Conservation (phyloP, 1,140 invertebrate genomes). For the Drosophila prosaltans region DNA sequence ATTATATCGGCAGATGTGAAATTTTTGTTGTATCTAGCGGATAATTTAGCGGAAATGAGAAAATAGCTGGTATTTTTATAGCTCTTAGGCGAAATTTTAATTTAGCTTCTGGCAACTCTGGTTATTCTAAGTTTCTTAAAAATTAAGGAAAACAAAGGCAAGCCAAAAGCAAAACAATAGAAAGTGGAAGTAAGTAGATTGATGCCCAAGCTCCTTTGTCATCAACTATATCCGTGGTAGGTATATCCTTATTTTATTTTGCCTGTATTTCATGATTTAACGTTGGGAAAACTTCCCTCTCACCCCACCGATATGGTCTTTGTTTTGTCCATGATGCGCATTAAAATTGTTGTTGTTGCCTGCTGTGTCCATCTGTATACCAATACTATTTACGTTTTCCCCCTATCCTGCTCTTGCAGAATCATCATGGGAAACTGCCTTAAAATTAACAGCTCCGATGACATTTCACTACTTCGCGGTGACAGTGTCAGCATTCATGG, state of each 20-base stretch:
- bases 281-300: background rate
- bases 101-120: constrained; percentile 1
- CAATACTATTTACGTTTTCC: background rate
- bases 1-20: too few relatives aligned
- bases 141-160: constrained; percentile 5
- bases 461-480: constrained; percentile 85
- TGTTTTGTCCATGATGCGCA: constrained; percentile 9
- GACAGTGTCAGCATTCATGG: constrained; percentile 83
- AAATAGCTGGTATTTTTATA: background rate
- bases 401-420: background rate
- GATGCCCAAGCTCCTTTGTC: background rate
- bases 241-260: background rate
- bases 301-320: background rate
- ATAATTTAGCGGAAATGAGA: background rate
- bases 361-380: background rate
- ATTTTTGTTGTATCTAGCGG: background rate
- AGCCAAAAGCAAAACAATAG: constrained; percentile 1
- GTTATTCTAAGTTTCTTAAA: constrained; percentile 2
- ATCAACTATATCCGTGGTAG: background rate
- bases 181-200: constrained; percentile 2
- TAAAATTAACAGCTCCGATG: constrained; percentile 86
- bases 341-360: constrained; percentile 7
- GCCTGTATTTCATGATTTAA: background rate
- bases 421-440: constrained; percentile 86
- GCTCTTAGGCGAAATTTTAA: background rate